Conservation (phyloP, 2,113 vertebrate genomes). For the Chlamydotis undulata region DNA sequence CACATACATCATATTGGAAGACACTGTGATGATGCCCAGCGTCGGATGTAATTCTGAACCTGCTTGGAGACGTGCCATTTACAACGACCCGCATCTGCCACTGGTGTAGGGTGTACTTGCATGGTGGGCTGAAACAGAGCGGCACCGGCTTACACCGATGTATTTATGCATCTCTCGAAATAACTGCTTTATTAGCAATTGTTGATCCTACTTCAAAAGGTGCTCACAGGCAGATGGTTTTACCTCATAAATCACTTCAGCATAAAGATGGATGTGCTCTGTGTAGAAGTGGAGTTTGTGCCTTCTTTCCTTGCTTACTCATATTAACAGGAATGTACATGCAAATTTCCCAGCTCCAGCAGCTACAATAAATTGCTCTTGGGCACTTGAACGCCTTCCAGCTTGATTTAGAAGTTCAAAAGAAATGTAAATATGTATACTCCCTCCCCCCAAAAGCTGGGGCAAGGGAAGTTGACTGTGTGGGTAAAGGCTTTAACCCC, state of each 20-base stretch:
- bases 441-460: not conserved
- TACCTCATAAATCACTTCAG: not conserved
- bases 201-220: not conserved
- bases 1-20: not conserved
- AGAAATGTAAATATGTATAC: not conserved
- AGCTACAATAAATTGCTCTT: not conserved
- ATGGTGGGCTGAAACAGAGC: not conserved
- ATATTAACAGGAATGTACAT: not conserved
- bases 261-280: not conserved
- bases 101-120: rapidly evolving
- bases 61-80: not conserved
- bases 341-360: not conserved
- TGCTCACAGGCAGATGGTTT: not conserved
- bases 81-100: not conserved
- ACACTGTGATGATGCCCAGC: not conserved
- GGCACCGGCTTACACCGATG: not conserved
- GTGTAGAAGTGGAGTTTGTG: not conserved
- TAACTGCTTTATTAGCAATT: not conserved
- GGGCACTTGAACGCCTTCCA: not conserved
- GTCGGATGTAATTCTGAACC: not conserved
- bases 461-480: not conserved
- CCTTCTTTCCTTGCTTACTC: not conserved
- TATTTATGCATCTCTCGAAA: not conserved
- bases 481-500: not conserved
- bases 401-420: slow-evolving; percentile 25